These are phyloP conservation scores for Drosophila bifasciata DNA, from an alignment of 1,140 invertebrate genomes.

Conservation along the genomic window DNA sequence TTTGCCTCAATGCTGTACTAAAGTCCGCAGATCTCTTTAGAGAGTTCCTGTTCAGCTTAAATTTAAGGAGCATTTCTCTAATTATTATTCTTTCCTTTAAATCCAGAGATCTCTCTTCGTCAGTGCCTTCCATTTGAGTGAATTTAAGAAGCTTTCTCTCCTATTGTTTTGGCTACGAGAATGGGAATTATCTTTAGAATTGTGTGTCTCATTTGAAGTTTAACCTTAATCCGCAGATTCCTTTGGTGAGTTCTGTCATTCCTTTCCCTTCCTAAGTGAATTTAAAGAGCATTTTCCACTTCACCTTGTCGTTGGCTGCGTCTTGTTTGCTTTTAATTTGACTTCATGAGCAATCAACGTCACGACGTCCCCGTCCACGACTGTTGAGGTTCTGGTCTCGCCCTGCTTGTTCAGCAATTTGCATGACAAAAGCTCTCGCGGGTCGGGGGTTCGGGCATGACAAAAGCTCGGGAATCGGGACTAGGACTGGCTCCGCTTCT, in stretches of 20 bases:
- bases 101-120: too few species aligned
- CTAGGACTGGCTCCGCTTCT: too few species aligned
- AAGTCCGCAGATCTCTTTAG: too few species aligned
- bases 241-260: too few species aligned
- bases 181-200: not conserved
- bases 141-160: too few species aligned
- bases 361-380: constrained; percentile 17
- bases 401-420: constrained; percentile 67
- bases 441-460: constrained; percentile 50
- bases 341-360: constrained; percentile 49
- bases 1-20: too few species aligned
- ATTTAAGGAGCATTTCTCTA: too few species aligned
- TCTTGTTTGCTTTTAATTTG: constrained; percentile 72
- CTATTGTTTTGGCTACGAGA: not conserved
- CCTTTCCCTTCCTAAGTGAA: too few species aligned
- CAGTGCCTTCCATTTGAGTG: too few species aligned
- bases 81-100: too few species aligned
- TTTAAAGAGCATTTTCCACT: constrained; percentile 3
- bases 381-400: constrained; percentile 1
- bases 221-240: too few species aligned
- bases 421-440: constrained; percentile 73
- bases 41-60: too few species aligned
- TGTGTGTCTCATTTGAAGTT: not conserved
- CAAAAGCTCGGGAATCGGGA: constrained; percentile 57
- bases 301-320: not conserved